phyloP scores from a whole-genome alignment of 2,888 invertebrate genomes.

The Cordylochernes scorpioides region DNA sequence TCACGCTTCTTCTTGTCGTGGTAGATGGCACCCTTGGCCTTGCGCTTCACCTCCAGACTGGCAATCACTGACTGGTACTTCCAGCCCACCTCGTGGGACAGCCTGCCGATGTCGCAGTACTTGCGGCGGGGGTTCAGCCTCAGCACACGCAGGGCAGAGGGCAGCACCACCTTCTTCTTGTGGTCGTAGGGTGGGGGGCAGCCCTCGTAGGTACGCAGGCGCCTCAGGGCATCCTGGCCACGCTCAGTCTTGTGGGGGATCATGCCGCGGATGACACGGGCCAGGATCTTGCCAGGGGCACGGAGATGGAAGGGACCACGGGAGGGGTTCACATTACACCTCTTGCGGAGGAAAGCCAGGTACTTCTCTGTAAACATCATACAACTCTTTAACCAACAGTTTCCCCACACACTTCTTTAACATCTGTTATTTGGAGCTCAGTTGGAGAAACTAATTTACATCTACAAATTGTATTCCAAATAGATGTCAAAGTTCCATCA shows the following conservation, averaged over 20 bases:
- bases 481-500: too few relatives aligned
- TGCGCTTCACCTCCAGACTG: conserved; percentile 81
- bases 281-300: conserved; percentile 86
- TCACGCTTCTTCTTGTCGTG: conserved; percentile 38
- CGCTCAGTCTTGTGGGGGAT: conserved; percentile 91
- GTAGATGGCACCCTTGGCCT: conserved; percentile 49
- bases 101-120: conserved; percentile 81
- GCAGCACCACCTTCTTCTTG: conserved; percentile 67
- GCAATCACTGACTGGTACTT: conserved; percentile 90
- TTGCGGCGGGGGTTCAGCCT: conserved; percentile 86
- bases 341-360: conserved; percentile 78
- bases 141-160: conserved; percentile 75
- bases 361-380: conserved; percentile 47
- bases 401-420: too few relatives aligned
- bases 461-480: too few relatives aligned
- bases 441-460: too few relatives aligned
- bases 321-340: conserved; percentile 94
- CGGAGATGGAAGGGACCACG: conserved; percentile 96
- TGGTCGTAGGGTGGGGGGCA: conserved; percentile 88
- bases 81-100: conserved; percentile 98
- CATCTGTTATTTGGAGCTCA: too few relatives aligned
- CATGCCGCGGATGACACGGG: conserved; percentile 98
- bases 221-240: conserved; percentile 68
- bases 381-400: too few relatives aligned
- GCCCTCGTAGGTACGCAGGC: conserved; percentile 80